Conservation (phyloP, 2,113 vertebrate species). For the Sciurus niger region DNA sequence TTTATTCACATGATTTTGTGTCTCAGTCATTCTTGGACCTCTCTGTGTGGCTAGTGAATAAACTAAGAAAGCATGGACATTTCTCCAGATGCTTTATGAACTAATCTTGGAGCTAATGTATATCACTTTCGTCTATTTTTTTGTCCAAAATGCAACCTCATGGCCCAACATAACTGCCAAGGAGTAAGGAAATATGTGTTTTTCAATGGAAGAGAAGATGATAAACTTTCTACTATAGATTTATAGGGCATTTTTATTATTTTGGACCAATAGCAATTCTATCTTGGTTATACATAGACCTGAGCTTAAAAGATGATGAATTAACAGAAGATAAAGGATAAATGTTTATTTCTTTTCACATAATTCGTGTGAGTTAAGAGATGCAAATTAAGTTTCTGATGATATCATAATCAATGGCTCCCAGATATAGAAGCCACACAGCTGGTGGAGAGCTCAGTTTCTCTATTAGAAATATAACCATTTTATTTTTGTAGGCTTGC, state of each 20-base stretch:
- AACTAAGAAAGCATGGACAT: neutral
- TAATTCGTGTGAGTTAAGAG: constrained; percentile 34
- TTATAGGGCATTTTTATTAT: constrained; percentile 21
- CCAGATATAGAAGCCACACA: neutral
- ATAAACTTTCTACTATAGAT: neutral
- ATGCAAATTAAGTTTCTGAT: neutral
- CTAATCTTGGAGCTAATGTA: neutral
- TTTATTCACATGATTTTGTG: constrained; percentile 16
- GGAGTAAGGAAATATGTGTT: neutral
- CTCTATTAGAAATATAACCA: neutral
- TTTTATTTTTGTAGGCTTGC: neutral
- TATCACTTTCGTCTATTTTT: neutral
- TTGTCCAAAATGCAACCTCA: neutral
- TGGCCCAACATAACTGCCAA: constrained; percentile 2
- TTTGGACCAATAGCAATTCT: neutral
- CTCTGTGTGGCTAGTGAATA: constrained; percentile 1
- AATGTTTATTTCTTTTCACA: neutral
- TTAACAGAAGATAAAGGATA: neutral
- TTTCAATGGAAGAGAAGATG: constrained; percentile 5
- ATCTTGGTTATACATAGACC: neutral
- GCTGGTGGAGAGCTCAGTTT: neutral
- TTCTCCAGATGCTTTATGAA: constrained; percentile 30
- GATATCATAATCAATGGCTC: neutral
- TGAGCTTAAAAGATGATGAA: neutral
- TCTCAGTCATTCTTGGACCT: neutral